These are phyloP conservation scores for Morus bassanus DNA, from an alignment of 2,797 vertebrate genomes.

Conservation along the genomic window DNA sequence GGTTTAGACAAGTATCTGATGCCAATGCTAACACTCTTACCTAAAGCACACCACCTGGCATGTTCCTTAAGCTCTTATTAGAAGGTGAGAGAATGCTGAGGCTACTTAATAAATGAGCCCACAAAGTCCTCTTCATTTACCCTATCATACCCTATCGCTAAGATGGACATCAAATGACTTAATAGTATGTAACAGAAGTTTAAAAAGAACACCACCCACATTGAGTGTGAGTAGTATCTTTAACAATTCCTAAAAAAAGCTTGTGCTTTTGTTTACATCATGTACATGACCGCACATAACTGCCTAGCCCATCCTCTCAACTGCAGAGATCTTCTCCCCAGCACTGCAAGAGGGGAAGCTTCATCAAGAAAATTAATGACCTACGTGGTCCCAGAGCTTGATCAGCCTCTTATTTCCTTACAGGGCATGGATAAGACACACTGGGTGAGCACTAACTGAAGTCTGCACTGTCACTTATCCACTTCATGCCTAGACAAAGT, in stretches of 20 bases:
- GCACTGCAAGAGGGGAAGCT: neutral
- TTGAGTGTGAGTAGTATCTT: fast-evolving
- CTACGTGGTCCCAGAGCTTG: neutral
- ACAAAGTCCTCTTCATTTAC: neutral
- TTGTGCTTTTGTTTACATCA: neutral
- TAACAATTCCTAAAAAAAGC: neutral
- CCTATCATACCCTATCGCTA: neutral
- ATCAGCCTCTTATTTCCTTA: neutral
- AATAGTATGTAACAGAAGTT: neutral
- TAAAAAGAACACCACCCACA: neutral
- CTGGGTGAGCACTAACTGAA: neutral
- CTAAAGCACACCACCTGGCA: neutral
- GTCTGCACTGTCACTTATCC: neutral
- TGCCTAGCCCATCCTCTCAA: neutral
- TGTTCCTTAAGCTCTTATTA: slow-evolving; percentile 37
- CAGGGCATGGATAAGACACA: neutral
- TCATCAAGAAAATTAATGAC: neutral
- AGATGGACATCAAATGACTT: neutral
- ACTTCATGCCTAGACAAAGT: neutral
- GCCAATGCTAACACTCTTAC: slow-evolving; percentile 22
- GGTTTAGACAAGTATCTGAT: neutral
- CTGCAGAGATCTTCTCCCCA: neutral
- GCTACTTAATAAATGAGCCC: slow-evolving; percentile 7
- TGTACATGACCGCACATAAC: neutral
- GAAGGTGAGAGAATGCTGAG: neutral